Evolutionary conservation across 2,888 invertebrate species (phyloP).

Genomic region (Caradrina clavipalpis): DNA sequence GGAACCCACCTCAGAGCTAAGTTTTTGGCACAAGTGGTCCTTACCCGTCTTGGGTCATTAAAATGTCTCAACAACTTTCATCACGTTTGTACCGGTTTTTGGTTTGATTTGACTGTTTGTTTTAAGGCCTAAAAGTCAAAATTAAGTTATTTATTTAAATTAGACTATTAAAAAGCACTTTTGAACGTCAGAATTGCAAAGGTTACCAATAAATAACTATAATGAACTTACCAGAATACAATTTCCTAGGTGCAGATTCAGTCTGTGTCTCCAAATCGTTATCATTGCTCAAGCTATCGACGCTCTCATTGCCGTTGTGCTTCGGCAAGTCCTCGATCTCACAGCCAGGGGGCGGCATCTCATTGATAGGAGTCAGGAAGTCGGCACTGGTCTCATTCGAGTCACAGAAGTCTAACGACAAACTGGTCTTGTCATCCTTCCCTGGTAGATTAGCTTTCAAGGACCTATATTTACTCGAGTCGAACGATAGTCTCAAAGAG

Average conservation of each 20-base stretch:
- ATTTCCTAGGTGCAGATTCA: conserved; percentile 85
- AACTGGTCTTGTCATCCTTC: conserved; percentile 84
- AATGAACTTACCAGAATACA: conserved; percentile 75
- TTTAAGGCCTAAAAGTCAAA: too few relatives aligned
- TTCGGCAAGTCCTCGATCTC: conserved; percentile 88
- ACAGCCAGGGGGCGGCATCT: conserved; percentile 88
- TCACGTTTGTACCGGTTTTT: too few relatives aligned
- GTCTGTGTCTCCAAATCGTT: conserved; percentile 87
- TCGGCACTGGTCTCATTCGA: conserved; percentile 89
- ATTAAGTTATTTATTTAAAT: too few relatives aligned
- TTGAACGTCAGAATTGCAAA: too few relatives aligned
- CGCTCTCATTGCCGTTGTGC: conserved; percentile 85
- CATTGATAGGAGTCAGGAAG: conserved; percentile 88
- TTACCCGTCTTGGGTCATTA: too few relatives aligned
- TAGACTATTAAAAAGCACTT: too few relatives aligned
- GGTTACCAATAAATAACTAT: too few relatives aligned
- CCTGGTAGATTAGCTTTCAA: conserved; percentile 77
- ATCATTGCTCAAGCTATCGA: conserved; percentile 86
- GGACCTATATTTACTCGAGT: conserved; percentile 84
- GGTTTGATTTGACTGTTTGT: too few relatives aligned
- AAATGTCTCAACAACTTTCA: too few relatives aligned
- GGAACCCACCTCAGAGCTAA: too few relatives aligned
- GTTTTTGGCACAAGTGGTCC: too few relatives aligned
- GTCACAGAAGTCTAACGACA: conserved; percentile 87
- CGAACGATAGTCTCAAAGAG: conserved; percentile 84